A percentile compares a stretch with the other conserved stretches of the same genome.
These are phyloP conservation scores for Leptoteleia sp. DNA, from an alignment of 1,140 invertebrate species.

Conservation along the genomic window DNA sequence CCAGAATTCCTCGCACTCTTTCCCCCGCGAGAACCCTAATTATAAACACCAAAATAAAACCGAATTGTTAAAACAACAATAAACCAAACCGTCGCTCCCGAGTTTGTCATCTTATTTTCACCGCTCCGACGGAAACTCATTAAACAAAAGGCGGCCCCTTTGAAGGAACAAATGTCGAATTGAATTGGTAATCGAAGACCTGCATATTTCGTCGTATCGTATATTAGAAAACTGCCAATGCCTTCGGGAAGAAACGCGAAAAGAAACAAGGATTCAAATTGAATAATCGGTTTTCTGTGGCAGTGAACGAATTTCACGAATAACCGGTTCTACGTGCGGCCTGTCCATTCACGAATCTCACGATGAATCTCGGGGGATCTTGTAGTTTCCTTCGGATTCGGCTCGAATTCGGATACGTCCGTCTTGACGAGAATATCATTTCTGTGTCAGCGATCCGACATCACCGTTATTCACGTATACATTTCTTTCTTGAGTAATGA, in stretches of 20 bases:
- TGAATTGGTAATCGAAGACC: too few relatives aligned
- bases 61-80: too few relatives aligned
- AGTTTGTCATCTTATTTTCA: too few relatives aligned
- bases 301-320: slow-evolving; percentile 15
- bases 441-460: slow-evolving; percentile 46
- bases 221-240: too few relatives aligned
- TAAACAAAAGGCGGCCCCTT: too few relatives aligned
- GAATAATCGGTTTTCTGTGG: slow-evolving; percentile 17
- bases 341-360: slow-evolving; percentile 36
- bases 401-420: slow-evolving; percentile 30
- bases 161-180: too few relatives aligned
- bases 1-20: too few relatives aligned
- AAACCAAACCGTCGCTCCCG: too few relatives aligned
- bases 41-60: too few relatives aligned
- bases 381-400: slow-evolving; percentile 34
- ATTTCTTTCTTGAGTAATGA: slow-evolving; percentile 21
- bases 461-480: slow-evolving; percentile 34
- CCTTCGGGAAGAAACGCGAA: not conserved
- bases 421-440: slow-evolving; percentile 36
- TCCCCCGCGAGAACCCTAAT: too few relatives aligned
- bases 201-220: too few relatives aligned
- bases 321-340: slow-evolving; percentile 27
- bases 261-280: slow-evolving; percentile 6
- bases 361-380: slow-evolving; percentile 11
- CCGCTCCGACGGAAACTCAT: too few relatives aligned